A percentile compares a stretch with the other conserved stretches of the same genome.
These are phyloP conservation scores for Ailurus styani DNA, from an alignment of 2,113 vertebrate genomes.

Conservation along the genomic window DNA sequence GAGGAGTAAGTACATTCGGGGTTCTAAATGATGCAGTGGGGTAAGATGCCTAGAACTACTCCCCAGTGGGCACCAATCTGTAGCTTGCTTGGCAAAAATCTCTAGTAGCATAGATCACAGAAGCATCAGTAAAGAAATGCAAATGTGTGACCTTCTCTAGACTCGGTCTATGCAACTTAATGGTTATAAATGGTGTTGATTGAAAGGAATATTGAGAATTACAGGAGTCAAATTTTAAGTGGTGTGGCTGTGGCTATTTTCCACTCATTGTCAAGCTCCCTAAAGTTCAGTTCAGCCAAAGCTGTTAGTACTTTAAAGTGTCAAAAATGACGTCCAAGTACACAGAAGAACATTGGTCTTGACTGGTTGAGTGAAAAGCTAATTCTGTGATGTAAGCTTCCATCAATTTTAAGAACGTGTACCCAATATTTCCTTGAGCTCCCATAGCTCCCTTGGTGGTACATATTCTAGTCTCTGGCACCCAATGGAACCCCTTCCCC, in stretches of 20 bases:
- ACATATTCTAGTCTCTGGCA: slow-evolving; percentile 28
- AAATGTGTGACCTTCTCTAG: neutral
- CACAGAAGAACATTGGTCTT: slow-evolving; percentile 53
- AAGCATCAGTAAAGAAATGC: neutral
- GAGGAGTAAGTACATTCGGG: too few relatives aligned
- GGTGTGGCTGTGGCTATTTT: slow-evolving; percentile 40
- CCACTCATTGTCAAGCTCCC: slow-evolving; percentile 67
- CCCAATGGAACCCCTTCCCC: slow-evolving; percentile 47
- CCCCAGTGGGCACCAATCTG: neutral
- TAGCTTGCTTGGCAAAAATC: neutral
- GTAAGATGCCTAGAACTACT: neutral
- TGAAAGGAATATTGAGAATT: slow-evolving; percentile 47
- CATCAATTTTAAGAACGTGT: slow-evolving; percentile 61
- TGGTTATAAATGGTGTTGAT: slow-evolving; percentile 47
- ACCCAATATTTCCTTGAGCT: slow-evolving; percentile 32
- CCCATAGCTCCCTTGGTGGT: slow-evolving; percentile 44
- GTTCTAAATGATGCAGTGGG: neutral
- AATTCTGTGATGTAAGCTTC: slow-evolving; percentile 78
- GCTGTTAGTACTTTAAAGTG: slow-evolving; percentile 67
- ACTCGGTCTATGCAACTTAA: neutral
- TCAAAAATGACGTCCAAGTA: slow-evolving; percentile 73
- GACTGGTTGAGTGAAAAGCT: slow-evolving; percentile 74
- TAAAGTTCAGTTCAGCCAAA: slow-evolving; percentile 71
- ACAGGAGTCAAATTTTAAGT: slow-evolving; percentile 54
- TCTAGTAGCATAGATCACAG: neutral